Percentiles rank a stretch among this genome's conserved stretches.
Conservation (phyloP, 1,140 invertebrate genomes). For the Leptestheria dahalacensis region DNA sequence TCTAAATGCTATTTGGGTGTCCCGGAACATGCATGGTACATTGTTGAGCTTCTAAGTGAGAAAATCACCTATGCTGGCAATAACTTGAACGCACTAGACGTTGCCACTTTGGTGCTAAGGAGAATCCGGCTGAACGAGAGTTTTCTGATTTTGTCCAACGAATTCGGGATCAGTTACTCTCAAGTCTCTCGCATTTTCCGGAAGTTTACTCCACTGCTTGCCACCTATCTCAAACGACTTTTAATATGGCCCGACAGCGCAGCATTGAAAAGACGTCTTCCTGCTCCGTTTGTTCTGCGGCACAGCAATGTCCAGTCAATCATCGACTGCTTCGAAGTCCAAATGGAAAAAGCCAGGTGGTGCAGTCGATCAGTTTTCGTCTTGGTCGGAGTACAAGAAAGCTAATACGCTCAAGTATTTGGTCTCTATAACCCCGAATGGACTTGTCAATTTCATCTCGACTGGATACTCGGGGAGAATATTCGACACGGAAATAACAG, state of each 20-base stretch:
- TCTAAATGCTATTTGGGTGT: not conserved
- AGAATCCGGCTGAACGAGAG: not conserved
- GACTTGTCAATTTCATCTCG: slow-evolving; percentile 30
- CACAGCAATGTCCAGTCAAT: slow-evolving; percentile 20
- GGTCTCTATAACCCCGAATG: slow-evolving; percentile 29
- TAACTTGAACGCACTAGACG: not conserved
- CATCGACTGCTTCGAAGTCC: slow-evolving; percentile 30
- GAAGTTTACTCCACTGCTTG: not conserved
- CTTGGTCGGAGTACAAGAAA: slow-evolving; percentile 34
- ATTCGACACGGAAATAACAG: slow-evolving; percentile 25
- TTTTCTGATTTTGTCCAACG: not conserved
- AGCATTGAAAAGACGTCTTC: not conserved
- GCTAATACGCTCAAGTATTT: slow-evolving; percentile 34
- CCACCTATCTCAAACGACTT: not conserved
- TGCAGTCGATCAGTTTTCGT: slow-evolving; percentile 26
- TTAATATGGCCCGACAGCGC: not conserved
- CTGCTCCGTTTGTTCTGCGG: not conserved
- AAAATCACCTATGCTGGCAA: not conserved
- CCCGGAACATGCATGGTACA: not conserved
- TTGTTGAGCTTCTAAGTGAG: not conserved
- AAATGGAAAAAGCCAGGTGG: slow-evolving; percentile 29
- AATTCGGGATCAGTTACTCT: not conserved
- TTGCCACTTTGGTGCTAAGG: not conserved
- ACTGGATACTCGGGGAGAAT: slow-evolving; percentile 27
- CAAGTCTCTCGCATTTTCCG: not conserved